Conservation (phyloP, 1,140 invertebrate genomes). For the Caenorhabditis elegans region WBcel235 BX284603.4:11323001-11323500, state of each 20-base stretch:
- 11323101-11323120: not conserved
- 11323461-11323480: no score
- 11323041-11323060: not conserved
- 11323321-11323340: slow-evolving; percentile 30
- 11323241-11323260: no score
- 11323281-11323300: not conserved
- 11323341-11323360: slow-evolving; percentile 18
- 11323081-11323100: not conserved
- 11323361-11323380: no score
- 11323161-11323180: slow-evolving; percentile 17
- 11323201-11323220: not conserved
- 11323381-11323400: no score
- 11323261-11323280: not conserved
- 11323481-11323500: no score
- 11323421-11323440: no score
- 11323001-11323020: no score
- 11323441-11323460: no score
- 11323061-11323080: not conserved
- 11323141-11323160: not conserved
- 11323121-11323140: not conserved
- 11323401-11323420: no score
- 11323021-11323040: slow-evolving; percentile 8
- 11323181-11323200: not conserved
- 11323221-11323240: not conserved
- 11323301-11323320: not conserved